phyloP scores from a whole-genome alignment of 2,797 vertebrate genomes.

The Aldrovandia affinis region DNA sequence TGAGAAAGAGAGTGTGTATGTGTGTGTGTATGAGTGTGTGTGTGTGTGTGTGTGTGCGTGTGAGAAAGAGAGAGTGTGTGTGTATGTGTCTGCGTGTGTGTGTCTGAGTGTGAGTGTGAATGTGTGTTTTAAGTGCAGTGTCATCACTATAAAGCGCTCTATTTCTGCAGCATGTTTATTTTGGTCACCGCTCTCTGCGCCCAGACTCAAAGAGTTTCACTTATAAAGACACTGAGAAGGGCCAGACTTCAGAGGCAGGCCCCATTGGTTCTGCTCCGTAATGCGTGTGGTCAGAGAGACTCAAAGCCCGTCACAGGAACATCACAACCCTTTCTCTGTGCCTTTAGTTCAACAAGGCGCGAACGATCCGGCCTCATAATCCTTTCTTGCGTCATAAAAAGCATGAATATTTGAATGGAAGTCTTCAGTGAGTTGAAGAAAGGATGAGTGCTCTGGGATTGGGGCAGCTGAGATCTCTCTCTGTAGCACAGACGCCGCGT shows the following conservation, averaged over 20 bases:
- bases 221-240: neutral
- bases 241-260: neutral
- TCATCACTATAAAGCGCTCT: neutral
- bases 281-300: neutral
- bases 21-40: too few relatives aligned
- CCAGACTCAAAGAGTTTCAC: neutral
- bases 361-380: neutral
- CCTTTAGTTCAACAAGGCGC: neutral
- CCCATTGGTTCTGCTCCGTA: neutral
- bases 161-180: neutral
- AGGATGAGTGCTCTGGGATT: too few relatives aligned
- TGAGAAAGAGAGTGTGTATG: too few relatives aligned
- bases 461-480: too few relatives aligned
- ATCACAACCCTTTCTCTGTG: neutral
- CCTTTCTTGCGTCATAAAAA: neutral
- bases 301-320: neutral
- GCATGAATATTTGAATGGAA: neutral
- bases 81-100: too few relatives aligned
- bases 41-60: too few relatives aligned
- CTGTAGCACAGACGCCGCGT: too few relatives aligned
- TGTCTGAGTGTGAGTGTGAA: too few relatives aligned
- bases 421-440: too few relatives aligned
- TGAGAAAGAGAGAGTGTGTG: too few relatives aligned
- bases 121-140: neutral
- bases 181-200: neutral